Conservation (phyloP, 1,140 invertebrate species). For the Anoplolepis gracilipes region DNA sequence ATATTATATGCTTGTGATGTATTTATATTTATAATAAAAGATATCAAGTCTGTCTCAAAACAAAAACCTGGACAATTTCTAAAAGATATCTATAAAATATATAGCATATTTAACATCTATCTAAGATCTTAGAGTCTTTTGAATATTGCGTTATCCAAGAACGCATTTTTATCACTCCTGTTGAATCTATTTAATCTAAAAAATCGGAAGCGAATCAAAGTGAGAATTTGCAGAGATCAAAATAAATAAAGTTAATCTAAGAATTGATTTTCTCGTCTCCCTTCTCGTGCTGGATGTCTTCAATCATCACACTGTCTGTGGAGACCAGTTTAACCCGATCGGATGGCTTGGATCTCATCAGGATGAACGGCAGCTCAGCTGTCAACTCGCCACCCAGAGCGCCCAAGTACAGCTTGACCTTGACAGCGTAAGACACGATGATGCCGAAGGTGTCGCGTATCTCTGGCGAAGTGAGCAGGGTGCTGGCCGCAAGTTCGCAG, state of each 20-base stretch:
- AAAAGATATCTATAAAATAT: background rate
- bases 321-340: slow-evolving; percentile 80
- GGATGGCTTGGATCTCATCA: slow-evolving; percentile 96
- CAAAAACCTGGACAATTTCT: background rate
- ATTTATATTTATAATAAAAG: background rate
- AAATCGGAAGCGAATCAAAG: background rate
- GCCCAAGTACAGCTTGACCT: slow-evolving; percentile 98
- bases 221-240: background rate
- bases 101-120: background rate
- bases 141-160: background rate
- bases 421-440: slow-evolving; percentile 95
- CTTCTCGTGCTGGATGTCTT: slow-evolving; percentile 66
- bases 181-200: slow-evolving; percentile 1
- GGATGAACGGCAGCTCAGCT: slow-evolving; percentile 98
- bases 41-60: background rate
- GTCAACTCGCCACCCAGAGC: slow-evolving; percentile 97
- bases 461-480: slow-evolving; percentile 93
- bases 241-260: slow-evolving; percentile 21
- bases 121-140: background rate
- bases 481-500: slow-evolving; percentile 97
- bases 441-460: slow-evolving; percentile 95
- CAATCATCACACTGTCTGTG: slow-evolving; percentile 68
- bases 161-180: too few relatives aligned
- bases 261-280: slow-evolving; percentile 56
- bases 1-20: background rate